These are phyloP conservation scores for Baryphthengus martii DNA, from an alignment of 2,113 vertebrate species.

Conservation along the genomic window DNA sequence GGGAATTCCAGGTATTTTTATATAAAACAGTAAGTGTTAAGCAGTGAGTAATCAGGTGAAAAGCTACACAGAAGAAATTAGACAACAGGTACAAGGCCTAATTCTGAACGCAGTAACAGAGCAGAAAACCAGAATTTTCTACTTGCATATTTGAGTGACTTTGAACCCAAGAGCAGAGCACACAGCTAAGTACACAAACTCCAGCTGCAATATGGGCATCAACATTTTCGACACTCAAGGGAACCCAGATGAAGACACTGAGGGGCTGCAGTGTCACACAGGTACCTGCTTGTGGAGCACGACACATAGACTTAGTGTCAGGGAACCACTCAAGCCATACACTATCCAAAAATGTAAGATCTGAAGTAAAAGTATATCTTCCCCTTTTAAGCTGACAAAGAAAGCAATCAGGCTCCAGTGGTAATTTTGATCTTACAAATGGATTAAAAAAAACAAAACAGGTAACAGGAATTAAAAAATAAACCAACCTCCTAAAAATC, in stretches of 20 bases:
- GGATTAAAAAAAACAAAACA: neutral
- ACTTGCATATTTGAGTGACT: neutral
- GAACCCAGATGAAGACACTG: neutral
- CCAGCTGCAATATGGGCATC: neutral
- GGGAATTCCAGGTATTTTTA: neutral
- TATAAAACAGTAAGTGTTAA: neutral
- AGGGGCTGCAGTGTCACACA: neutral
- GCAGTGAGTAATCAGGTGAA: neutral
- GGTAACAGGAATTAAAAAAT: neutral
- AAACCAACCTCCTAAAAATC: neutral
- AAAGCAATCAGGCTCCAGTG: neutral
- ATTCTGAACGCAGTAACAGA: neutral
- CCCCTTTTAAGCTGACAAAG: neutral
- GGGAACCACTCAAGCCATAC: rapidly evolving
- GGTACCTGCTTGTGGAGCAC: neutral
- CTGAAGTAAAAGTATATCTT: neutral
- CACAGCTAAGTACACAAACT: neutral
- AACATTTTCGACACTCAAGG: rapidly evolving
- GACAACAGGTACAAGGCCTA: neutral
- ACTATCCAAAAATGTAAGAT: neutral
- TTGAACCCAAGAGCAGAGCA: rapidly evolving
- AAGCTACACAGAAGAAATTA: neutral
- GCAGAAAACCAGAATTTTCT: neutral
- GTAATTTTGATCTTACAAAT: neutral
- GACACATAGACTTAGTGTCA: rapidly evolving